A percentile compares a stretch with the other conserved stretches of the same genome.
Evolutionary conservation across 2,113 vertebrate genomes (phyloP).

Genomic region (Phocoena phocoena): DNA sequence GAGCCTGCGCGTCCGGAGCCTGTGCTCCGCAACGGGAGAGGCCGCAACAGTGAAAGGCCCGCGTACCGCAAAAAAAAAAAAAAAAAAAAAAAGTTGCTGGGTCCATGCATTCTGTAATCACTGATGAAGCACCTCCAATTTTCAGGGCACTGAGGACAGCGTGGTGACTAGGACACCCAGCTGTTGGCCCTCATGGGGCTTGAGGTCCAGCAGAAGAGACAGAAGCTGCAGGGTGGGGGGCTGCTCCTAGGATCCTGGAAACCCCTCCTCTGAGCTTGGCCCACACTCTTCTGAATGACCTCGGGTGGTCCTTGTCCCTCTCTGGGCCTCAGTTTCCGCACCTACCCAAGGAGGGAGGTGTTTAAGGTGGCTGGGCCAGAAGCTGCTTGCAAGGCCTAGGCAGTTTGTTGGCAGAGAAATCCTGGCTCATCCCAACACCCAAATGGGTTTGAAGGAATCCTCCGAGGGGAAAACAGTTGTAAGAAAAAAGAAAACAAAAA

Average conservation of each 20-base stretch:
- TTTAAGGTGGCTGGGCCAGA: not conserved
- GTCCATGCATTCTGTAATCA: rapidly evolving
- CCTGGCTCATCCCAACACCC: not conserved
- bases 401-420: not conserved
- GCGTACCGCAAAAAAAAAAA: too few species aligned
- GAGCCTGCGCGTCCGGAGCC: too few species aligned
- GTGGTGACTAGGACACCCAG: not conserved
- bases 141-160: not conserved
- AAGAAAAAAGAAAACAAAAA: not conserved
- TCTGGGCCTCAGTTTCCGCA: not conserved
- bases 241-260: not conserved
- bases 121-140: not conserved
- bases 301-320: not conserved
- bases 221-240: not conserved
- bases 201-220: not conserved
- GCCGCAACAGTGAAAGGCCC: too few species aligned
- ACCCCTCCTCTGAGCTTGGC: too few species aligned
- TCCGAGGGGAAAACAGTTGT: not conserved
- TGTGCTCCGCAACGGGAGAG: too few species aligned
- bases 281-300: not conserved
- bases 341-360: too few species aligned
- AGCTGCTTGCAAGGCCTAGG: not conserved
- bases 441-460: not conserved
- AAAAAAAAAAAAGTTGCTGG: not conserved
- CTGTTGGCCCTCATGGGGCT: rapidly evolving